Conservation (phyloP, 2,113 vertebrate genomes). For the Myiopsitta monachus region DNA sequence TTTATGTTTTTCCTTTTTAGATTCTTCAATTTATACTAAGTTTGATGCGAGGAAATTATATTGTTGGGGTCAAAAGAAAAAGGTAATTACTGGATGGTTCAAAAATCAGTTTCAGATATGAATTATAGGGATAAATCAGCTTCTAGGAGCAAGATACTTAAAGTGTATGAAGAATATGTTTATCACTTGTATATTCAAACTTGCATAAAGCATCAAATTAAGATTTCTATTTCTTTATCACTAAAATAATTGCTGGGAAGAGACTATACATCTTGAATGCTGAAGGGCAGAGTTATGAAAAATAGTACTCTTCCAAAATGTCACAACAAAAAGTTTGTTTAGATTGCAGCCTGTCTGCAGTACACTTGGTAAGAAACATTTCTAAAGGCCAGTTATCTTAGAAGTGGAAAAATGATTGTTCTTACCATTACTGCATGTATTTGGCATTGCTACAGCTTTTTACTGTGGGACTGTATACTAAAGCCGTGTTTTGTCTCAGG, state of each 20-base stretch:
- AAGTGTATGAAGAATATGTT: background rate
- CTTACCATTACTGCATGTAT: background rate
- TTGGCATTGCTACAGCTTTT: background rate
- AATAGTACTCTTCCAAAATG: background rate
- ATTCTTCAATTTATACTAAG: conserved; percentile 72
- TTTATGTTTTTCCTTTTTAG: conserved; percentile 54
- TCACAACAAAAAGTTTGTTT: background rate
- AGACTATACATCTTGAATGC: background rate
- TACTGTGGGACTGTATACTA: background rate
- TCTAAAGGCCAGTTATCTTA: background rate
- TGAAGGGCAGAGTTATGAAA: background rate
- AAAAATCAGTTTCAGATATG: background rate
- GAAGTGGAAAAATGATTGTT: background rate
- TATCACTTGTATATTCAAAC: background rate
- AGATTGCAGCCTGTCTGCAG: background rate
- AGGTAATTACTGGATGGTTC: conserved; percentile 56
- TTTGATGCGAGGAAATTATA: conserved; percentile 67
- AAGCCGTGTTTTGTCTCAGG: conserved; percentile 19
- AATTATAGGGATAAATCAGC: background rate
- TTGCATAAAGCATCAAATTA: background rate
- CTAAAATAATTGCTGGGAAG: background rate
- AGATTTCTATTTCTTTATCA: background rate
- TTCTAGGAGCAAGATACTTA: background rate
- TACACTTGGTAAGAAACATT: too few species aligned
- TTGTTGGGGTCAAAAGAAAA: conserved; percentile 67